These are phyloP conservation scores for Chymomyza caudatula DNA, from an alignment of 2,888 invertebrate species.

Conservation along the genomic window DNA sequence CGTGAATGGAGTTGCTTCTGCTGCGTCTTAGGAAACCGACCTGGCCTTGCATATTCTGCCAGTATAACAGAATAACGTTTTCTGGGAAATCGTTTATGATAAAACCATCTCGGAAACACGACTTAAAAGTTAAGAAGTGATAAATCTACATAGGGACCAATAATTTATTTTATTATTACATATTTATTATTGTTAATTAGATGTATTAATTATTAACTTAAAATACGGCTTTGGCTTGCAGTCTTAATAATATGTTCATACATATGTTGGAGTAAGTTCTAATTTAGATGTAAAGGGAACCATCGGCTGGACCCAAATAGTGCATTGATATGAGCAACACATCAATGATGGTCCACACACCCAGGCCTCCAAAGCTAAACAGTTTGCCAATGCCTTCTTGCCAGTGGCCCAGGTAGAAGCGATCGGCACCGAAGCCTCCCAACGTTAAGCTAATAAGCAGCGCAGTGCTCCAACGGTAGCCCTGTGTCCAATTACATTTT, in stretches of 20 bases:
- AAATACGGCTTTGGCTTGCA: background rate
- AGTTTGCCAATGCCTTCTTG: constrained; percentile 99
- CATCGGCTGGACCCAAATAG: constrained; percentile 98
- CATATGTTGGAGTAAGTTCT: background rate
- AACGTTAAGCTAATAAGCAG: constrained; percentile 93
- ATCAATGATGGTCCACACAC: constrained; percentile 99
- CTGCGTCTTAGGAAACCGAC: no score
- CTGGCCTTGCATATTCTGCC: no score
- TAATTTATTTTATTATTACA: no score
- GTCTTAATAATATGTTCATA: background rate
- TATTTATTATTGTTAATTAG: no score
- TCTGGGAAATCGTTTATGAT: no score
- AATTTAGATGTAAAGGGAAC: constrained; percentile 91
- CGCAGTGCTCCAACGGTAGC: constrained; percentile 97
- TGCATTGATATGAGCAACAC: constrained; percentile 98
- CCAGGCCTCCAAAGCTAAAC: constrained; percentile 98
- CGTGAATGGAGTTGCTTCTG: no score
- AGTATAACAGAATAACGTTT: no score
- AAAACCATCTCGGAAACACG: no score
- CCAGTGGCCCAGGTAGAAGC: constrained; percentile 99
- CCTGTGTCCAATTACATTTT: constrained; percentile 97
- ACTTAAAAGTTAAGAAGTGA: no score
- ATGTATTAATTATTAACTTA: no score
- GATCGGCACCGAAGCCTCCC: constrained; percentile 98
- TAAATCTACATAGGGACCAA: no score